These are phyloP conservation scores for Leptinotarsa haldemani DNA, from an alignment of 2,888 invertebrate genomes.

Conservation along the genomic window DNA sequence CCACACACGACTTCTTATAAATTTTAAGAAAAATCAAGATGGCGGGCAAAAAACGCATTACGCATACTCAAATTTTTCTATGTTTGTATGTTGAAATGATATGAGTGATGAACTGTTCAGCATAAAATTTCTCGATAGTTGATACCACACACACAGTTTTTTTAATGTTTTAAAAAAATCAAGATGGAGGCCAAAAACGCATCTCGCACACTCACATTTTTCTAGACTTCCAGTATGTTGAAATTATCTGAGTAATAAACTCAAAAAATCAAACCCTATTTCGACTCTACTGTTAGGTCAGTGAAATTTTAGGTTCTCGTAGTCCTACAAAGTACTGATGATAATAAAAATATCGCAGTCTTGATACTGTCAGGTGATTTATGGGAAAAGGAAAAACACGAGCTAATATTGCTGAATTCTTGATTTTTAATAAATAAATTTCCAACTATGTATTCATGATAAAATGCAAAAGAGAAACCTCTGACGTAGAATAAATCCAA, in stretches of 20 bases:
- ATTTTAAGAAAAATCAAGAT: neutral
- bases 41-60: neutral
- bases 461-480: too few species aligned
- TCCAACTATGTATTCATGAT: too few species aligned
- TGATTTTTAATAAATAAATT: too few species aligned
- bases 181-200: neutral
- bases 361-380: too few species aligned
- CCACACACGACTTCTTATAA: neutral
- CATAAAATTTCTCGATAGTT: too few species aligned
- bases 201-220: neutral
- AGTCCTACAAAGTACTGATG: too few species aligned
- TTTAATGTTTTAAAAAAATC: neutral
- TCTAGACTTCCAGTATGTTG: neutral
- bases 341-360: too few species aligned
- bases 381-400: too few species aligned
- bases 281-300: neutral
- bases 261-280: neutral
- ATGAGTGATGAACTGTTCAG: neutral
- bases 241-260: too few species aligned
- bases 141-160: neutral
- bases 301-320: too few species aligned
- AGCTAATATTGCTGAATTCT: too few species aligned
- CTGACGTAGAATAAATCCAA: too few species aligned
- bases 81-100: neutral
- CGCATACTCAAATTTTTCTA: neutral